A percentile compares a stretch with the other conserved stretches of the same genome.
These are phyloP conservation scores for Carcinoscorpius rotundicauda DNA, from an alignment of 1,140 invertebrate species.

Conservation along the genomic window DNA sequence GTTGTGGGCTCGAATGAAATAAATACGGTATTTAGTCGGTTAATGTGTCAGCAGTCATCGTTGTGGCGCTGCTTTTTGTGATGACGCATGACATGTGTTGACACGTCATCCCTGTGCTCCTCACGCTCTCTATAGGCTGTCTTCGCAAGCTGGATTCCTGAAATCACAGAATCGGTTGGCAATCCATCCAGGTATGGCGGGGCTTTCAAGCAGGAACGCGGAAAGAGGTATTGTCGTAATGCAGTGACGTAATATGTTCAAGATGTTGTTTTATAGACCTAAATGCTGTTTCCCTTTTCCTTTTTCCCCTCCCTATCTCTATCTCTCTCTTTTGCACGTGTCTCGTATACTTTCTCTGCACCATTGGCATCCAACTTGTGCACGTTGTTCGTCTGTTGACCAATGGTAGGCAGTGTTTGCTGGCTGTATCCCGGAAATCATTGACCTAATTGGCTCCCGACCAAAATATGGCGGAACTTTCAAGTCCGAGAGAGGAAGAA, in stretches of 20 bases:
- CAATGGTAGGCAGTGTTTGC: conserved; percentile 61
- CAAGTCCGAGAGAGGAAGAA: conserved; percentile 92
- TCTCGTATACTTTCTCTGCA: background rate
- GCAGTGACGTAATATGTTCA: background rate
- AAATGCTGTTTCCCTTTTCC: conserved; percentile 2
- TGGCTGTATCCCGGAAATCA: conserved; percentile 99
- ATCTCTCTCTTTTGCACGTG: conserved; percentile 3
- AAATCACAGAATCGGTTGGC: conserved; percentile 99
- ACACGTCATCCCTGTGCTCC: too few relatives aligned
- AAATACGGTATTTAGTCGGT: too few relatives aligned
- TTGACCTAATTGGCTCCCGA: conserved; percentile 98
- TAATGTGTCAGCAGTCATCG: too few relatives aligned
- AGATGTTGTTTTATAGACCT: background rate
- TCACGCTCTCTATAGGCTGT: conserved; percentile 33
- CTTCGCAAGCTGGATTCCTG: conserved; percentile 99
- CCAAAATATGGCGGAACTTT: conserved; percentile 98
- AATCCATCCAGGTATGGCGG: conserved; percentile 98
- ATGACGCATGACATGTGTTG: too few relatives aligned
- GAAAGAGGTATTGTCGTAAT: conserved; percentile 47
- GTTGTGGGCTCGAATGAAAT: too few relatives aligned
- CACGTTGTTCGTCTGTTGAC: conserved; percentile 15
- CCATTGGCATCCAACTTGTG: background rate
- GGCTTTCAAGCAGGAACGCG: conserved; percentile 92
- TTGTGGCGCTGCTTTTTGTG: too few relatives aligned
- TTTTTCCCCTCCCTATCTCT: conserved; percentile 5